Evolutionary conservation across 2,113 vertebrate species (phyloP), one percentile per base, ranked within the genome.

Genomic region (Pterocles gutturalis): DNA sequence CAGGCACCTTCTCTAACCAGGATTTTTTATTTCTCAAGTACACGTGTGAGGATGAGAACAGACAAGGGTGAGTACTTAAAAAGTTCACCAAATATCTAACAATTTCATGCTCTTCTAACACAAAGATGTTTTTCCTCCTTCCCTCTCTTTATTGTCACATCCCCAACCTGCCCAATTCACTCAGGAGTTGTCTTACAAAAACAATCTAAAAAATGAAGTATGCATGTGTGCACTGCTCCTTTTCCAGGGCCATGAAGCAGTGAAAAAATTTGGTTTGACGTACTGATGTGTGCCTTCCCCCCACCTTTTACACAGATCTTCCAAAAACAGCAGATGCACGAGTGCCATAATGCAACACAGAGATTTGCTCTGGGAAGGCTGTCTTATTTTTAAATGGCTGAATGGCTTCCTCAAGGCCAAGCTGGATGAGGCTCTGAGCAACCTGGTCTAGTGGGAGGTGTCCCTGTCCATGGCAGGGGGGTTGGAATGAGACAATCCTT

Each of bases 11-110:
- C 51, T 75, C 20, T 31, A 78, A 48, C 20, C 7, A 38, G 21
- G 9, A 46, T 4, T 9, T 45, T 80, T 38, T 79, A 4, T 62
- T 89, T 82, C 69, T 67, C 16, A 33, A 18, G 17, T 3, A 7
- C 5, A 9, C 0, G 0, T 45, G 8, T 38, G 16, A 46, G 38
- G 17, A 51, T 46, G 17, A 41, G 18, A 66, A 54, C 15, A 33
- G 72, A 82, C 11, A 77, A 78, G 7, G 18, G 2, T 20, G 24
- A 48, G 2, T 26, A 13, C 28, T 79, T 75, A 31, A 62, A 53
- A 17, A 60, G 7, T 54, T 85, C 48, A 77, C 5, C n/a, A 48
- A 34, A 38, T 58, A 61, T 4, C 24, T 66, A 20, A 36, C 6
- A 1, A 5, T 31, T 64, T 71, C 7, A 7, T 17, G 5, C 3